Evolutionary conservation across 2,113 vertebrate genomes (phyloP).

Genomic region (Mionectes macconnelli): DNA sequence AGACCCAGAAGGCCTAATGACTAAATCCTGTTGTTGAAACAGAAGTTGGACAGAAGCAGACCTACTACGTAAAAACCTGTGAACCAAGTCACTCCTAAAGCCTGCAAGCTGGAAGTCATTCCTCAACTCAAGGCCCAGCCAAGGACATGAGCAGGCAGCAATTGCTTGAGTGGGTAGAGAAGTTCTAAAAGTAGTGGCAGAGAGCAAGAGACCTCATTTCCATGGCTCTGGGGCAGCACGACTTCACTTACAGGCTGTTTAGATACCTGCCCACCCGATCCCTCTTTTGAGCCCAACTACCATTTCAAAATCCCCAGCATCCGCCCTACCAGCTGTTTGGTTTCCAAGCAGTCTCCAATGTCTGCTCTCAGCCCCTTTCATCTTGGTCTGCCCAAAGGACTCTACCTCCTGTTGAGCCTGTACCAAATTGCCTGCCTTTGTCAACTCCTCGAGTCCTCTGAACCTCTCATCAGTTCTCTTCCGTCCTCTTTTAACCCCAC

Average conservation of each 20-base stretch:
- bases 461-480: background rate
- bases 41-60: background rate
- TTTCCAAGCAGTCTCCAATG: background rate
- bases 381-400: background rate
- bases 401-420: background rate
- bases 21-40: background rate
- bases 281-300: background rate
- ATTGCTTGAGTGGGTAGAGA: background rate
- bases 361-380: background rate
- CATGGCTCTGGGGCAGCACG: background rate
- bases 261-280: background rate
- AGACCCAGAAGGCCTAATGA: background rate
- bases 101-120: background rate
- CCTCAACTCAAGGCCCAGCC: background rate
- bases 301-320: background rate
- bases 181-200: background rate
- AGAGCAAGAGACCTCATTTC: background rate
- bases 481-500: background rate
- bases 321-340: background rate
- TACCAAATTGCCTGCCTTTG: background rate
- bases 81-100: background rate
- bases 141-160: background rate
- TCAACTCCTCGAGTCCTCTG: rapidly evolving
- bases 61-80: background rate
- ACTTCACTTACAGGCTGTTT: background rate